Base-by-base conservation (phyloP, 2,888 invertebrate species). In the Acanthosepion esculentum region DNA sequence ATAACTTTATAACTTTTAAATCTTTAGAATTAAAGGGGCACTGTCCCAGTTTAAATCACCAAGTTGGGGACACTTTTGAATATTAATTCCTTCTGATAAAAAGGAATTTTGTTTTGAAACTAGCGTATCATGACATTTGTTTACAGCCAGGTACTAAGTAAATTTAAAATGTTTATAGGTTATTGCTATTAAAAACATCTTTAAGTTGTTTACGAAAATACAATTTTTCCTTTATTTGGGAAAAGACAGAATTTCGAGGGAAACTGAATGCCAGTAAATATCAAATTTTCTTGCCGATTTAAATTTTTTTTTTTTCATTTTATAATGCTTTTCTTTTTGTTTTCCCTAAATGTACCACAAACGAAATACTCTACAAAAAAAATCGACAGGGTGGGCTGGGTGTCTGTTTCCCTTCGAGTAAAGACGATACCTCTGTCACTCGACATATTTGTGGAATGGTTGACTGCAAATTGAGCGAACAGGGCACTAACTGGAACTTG, bases 381-480 rank as follows among this genome's bases (percentile, higher is more conserved):
- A n/a, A n/a, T 78, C n/a, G 0, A 10, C 12, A 10, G 78, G 78
- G 78, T 78, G 78, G n/a, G 78, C n/a, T 10, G 78, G 18, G 78
- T n/a, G 78, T 5, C 78, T 78, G 18, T 8, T n/a, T 78, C 29
- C 15, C 29, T 12, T n/a, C 10, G n/a, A 5, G 78, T 4, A 78
- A 78, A 78, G 78, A 78, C 78, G n/a, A n/a, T n/a, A 78, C 78
- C 5, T 78, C n/a, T 78, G 78, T 78, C 78, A 78, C n/a, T n/a
- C 78, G 78, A n/a, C n/a, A 78, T 78, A 78, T 78, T 78, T 78
- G 78, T 23, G n/a, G n/a, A 78, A 78, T 78, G 78, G 78, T 78
- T 78, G 78, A 15, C 78, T 78, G 78, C 78, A 78, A 59, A 78
- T 78, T 15, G 12, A 78, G 78, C n/a, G n/a, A 78, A 78, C n/a